Conservation (phyloP, 2,113 vertebrate species). For the Pseudonaja textilis region DNA sequence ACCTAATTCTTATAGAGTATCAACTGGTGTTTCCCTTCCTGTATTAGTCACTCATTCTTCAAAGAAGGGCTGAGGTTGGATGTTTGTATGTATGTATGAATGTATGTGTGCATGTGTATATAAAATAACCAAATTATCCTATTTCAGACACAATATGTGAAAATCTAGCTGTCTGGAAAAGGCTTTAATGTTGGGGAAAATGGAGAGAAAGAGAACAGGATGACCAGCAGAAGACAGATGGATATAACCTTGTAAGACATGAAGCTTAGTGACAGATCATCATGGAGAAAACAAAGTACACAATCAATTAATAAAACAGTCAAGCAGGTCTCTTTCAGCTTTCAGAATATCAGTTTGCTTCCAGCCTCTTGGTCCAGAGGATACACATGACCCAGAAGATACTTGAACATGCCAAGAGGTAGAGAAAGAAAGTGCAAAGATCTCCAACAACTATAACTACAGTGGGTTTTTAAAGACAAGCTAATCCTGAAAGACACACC, state of each 20-base stretch:
- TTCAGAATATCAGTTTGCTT: neutral
- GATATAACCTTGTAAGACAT: neutral
- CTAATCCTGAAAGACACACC: neutral
- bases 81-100: too few species aligned
- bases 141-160: neutral
- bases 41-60: neutral
- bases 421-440: neutral
- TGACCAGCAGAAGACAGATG: neutral
- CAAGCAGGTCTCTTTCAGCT: neutral
- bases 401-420: neutral
- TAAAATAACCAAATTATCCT: neutral
- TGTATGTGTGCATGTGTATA: too few species aligned
- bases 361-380: neutral
- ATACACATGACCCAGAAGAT: neutral
- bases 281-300: neutral
- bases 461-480: neutral
- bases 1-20: neutral
- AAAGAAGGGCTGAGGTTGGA: neutral
- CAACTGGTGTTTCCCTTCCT: neutral
- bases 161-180: neutral
- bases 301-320: neutral
- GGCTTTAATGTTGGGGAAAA: neutral
- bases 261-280: neutral
- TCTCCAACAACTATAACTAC: neutral
- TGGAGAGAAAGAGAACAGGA: neutral